A percentile compares a stretch with the other conserved stretches of the same genome.
phyloP scores from a whole-genome alignment of 2,888 invertebrate genomes.

The Eristalis tenax region DNA sequence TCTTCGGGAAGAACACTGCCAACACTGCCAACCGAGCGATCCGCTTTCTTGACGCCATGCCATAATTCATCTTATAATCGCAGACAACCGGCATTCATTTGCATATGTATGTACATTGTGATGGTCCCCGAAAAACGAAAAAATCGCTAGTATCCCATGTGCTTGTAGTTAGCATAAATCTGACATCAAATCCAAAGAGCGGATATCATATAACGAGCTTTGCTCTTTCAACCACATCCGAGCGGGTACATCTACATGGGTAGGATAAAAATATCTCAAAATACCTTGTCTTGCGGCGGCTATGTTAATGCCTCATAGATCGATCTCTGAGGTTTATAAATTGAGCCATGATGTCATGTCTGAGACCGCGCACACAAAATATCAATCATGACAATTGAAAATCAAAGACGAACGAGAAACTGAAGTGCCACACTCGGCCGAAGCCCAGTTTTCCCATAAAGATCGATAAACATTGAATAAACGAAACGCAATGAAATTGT shows the following conservation, averaged over 20 bases:
- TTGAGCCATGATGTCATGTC: conserved; percentile 14
- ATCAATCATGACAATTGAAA: conserved; percentile 24
- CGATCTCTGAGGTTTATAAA: not conserved
- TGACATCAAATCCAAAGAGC: not conserved
- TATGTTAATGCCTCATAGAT: not conserved
- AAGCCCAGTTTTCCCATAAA: not conserved
- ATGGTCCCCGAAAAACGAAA: not conserved
- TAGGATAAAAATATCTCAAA: not conserved
- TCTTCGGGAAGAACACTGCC: not conserved
- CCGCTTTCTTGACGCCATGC: conserved; percentile 13
- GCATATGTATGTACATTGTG: not conserved
- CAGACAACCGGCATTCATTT: conserved; percentile 3
- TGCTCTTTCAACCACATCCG: not conserved
- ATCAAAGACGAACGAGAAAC: not conserved
- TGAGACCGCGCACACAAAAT: not conserved
- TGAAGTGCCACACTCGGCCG: conserved; percentile 4
- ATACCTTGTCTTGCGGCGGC: not conserved
- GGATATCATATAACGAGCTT: not conserved
- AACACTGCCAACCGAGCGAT: not conserved
- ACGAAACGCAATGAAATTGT: not conserved
- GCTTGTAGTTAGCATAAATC: not conserved
- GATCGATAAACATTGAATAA: not conserved
- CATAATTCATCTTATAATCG: conserved; percentile 30
- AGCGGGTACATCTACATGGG: not conserved
- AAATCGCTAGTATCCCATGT: not conserved